Evolutionary conservation across 2,888 invertebrate species (phyloP).

Genomic region (Drosophila mayaguana): DNA sequence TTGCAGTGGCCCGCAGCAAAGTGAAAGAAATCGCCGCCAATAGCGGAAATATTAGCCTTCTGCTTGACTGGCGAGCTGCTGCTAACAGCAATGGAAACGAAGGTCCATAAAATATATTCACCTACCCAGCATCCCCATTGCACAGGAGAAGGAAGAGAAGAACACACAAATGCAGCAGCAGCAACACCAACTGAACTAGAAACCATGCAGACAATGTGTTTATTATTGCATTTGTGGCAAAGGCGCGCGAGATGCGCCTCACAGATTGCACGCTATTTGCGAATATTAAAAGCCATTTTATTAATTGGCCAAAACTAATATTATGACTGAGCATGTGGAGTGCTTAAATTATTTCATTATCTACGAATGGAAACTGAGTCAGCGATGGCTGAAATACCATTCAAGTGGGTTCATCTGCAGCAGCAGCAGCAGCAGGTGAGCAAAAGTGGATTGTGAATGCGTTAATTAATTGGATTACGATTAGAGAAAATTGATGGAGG

Average conservation of each 20-base stretch:
- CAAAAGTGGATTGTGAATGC: background rate
- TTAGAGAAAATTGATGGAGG: background rate
- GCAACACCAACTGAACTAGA: constrained; percentile 3
- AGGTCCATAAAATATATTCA: constrained; percentile 42
- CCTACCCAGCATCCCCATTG: constrained; percentile 9
- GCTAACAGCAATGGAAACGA: constrained; percentile 38
- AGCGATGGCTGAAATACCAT: background rate
- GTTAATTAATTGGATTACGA: background rate
- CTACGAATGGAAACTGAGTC: constrained; percentile 1
- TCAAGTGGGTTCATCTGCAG: background rate
- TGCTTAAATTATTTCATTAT: constrained; percentile 5
- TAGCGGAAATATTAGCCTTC: constrained; percentile 78
- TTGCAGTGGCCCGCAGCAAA: constrained; percentile 73
- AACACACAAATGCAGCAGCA: background rate
- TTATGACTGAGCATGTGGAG: constrained; percentile 19
- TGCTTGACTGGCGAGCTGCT: constrained; percentile 45
- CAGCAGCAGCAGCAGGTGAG: constrained; percentile 1
- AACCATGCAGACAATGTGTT: constrained; percentile 66
- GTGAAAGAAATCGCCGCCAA: constrained; percentile 77
- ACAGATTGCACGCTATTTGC: constrained; percentile 38
- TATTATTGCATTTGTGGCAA: constrained; percentile 61
- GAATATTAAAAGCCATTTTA: constrained; percentile 45
- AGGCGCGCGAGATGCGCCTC: constrained; percentile 25
- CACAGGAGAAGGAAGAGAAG: background rate
- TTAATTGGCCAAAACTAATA: constrained; percentile 37